Percentiles rank a stretch among this genome's conserved stretches.
phyloP scores from a whole-genome alignment of 2,888 invertebrate species.

The Drosophila pseudotakahashii region DNA sequence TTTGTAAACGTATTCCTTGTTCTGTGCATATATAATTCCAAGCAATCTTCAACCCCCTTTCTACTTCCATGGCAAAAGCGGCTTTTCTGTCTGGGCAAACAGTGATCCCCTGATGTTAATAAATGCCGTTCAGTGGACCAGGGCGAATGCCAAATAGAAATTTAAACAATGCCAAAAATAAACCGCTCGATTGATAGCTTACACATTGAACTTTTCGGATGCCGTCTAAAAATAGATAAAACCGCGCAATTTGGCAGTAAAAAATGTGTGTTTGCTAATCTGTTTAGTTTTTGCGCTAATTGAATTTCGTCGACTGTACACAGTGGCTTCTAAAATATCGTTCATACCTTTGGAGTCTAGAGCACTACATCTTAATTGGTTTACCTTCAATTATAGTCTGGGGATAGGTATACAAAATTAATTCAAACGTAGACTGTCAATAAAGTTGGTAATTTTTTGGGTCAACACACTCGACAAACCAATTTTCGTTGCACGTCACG shows the following conservation, averaged over 20 bases:
- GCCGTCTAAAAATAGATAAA: conserved; percentile 35
- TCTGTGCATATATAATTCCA: background rate
- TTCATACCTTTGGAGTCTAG: background rate
- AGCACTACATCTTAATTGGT: conserved; percentile 15
- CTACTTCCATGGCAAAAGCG: conserved; percentile 5
- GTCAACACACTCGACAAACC: conserved; percentile 50
- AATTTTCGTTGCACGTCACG: conserved; percentile 36
- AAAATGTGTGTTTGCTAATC: conserved; percentile 40
- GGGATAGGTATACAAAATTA: conserved; percentile 30
- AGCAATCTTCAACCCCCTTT: background rate
- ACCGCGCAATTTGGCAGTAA: conserved; percentile 39
- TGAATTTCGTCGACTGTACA: conserved; percentile 18
- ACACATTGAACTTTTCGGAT: conserved; percentile 32
- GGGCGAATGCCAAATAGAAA: conserved; percentile 25
- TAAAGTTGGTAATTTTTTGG: conserved; percentile 39
- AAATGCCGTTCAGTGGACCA: conserved; percentile 32
- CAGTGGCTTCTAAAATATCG: conserved; percentile 21
- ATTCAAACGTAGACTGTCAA: conserved; percentile 19
- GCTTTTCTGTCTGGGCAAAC: conserved; percentile 17
- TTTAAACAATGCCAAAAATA: conserved; percentile 45
- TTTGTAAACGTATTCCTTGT: conserved; percentile 1
- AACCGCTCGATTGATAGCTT: conserved; percentile 31
- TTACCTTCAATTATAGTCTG: conserved; percentile 25
- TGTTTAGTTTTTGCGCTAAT: conserved; percentile 52
- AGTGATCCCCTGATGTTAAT: conserved; percentile 20